These are phyloP conservation scores for Hypotaenidia okinawae DNA, from an alignment of 2,797 vertebrate genomes.

Conservation along the genomic window DNA sequence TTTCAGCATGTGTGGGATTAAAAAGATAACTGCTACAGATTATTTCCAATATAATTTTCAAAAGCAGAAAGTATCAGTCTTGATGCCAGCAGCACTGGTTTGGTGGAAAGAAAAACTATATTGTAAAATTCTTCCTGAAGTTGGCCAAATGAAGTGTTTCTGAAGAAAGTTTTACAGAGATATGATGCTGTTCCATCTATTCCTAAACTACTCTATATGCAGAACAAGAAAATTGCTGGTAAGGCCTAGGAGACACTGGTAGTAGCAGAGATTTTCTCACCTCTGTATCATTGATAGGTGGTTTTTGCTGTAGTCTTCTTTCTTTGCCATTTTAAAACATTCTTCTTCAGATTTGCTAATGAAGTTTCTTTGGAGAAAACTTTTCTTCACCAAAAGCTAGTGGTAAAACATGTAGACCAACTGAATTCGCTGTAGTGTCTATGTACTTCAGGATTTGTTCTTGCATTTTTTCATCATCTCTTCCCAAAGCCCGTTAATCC, in stretches of 20 bases:
- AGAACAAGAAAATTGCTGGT: neutral
- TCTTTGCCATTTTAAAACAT: neutral
- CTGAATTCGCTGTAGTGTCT: neutral
- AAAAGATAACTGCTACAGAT: neutral
- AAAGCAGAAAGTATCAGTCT: neutral
- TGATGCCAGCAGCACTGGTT: neutral
- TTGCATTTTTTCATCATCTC: neutral
- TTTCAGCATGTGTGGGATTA: neutral
- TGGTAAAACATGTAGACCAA: neutral
- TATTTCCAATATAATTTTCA: neutral
- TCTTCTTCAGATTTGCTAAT: neutral
- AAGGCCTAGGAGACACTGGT: neutral
- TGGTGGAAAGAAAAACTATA: neutral
- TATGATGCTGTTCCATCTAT: neutral
- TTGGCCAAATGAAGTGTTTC: neutral
- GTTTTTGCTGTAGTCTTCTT: neutral
- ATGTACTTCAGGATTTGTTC: neutral
- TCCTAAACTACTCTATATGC: neutral
- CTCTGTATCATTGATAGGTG: neutral
- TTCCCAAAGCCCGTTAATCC: neutral
- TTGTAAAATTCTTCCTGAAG: neutral
- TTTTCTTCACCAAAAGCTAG: neutral
- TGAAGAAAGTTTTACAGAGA: neutral
- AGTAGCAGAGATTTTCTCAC: neutral
- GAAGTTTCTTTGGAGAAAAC: neutral